Evolutionary conservation across 2,888 invertebrate genomes (phyloP), one percentile per base, ranked within the genome.

Genomic region (Scrobipalpa atriplicella): DNA sequence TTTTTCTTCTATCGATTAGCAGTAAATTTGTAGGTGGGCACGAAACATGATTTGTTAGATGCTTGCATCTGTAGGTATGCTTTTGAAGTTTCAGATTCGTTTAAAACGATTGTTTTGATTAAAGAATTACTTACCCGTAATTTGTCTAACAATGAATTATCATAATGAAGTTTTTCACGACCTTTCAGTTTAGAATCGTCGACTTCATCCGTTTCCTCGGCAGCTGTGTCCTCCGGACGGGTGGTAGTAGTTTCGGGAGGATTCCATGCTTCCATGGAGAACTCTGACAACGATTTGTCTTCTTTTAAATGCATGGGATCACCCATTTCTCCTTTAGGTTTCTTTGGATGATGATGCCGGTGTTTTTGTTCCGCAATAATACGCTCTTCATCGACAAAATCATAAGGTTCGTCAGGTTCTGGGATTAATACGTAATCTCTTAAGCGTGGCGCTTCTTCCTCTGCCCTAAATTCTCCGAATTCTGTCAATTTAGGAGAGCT

Each of bases 261-360:
- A 21, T 21, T 9, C 3, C 0, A 16, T 16, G n/a, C 66, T 75
- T 89, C 89, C 41, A 77, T 62, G 18, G 89, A 87, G 77, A 86
- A 86, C 68, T 87, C 90, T 16, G 90, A 87, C 62, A 85, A 69
- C 19, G 87, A 86, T 70, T 79, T 83, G 56, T 89, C 84, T 67
- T 81, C 80, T 60, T 73, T 71, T 16, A 47, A n/a, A 16, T 47
- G 16, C 16, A 47, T 3, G 47, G n/a, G n/a, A 16, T 47, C 10
- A 16, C 6, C 47, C 47, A 29, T 29, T 29, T 29, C 29, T 5
- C 29, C 29, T 29, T 29, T 29, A 2, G 29, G 29, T 29, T 47
- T 47, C 47, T 16, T 47, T 16, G n/a, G 47, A 47, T 16, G n/a
- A 47, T 47, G 16, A 47, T 47, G n/a, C 0, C 16, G 1, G 47